Percentiles rank a stretch among this genome's conserved stretches.
These are phyloP conservation scores for Brachionus angularis DNA, from an alignment of 1,140 invertebrate genomes.

Conservation along the genomic window DNA sequence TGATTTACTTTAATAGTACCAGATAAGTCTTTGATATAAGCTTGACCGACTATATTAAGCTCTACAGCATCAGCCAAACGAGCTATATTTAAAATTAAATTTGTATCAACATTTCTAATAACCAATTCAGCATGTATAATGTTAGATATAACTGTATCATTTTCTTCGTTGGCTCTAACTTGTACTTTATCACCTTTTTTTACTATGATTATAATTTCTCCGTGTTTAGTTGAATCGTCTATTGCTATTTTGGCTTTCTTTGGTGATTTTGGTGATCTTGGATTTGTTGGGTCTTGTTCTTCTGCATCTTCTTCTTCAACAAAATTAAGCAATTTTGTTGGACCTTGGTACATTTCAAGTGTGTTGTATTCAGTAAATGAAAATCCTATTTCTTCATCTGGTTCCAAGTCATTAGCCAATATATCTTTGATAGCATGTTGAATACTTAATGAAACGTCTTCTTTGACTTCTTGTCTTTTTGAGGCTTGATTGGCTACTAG, in stretches of 20 bases:
- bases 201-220: conserved; percentile 37
- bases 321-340: conserved; percentile 30
- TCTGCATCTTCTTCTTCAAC: conserved; percentile 6
- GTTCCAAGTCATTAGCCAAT: conserved; percentile 17
- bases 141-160: conserved; percentile 39
- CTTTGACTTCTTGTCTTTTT: conserved; percentile 31
- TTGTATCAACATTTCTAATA: conserved; percentile 38
- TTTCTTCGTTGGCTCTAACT: conserved; percentile 20
- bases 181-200: conserved; percentile 23
- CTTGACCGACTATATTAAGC: conserved; percentile 30
- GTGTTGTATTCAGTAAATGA: conserved; percentile 26
- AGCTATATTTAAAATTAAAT: conserved; percentile 35
- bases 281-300: background rate
- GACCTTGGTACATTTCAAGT: conserved; percentile 38
- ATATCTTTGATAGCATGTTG: conserved; percentile 41
- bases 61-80: conserved; percentile 35
- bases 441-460: conserved; percentile 21
- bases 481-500: conserved; percentile 21
- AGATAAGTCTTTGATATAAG: conserved; percentile 28
- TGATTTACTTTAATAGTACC: conserved; percentile 38
- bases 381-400: conserved; percentile 42
- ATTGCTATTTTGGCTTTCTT: background rate
- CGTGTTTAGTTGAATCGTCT: conserved; percentile 19
- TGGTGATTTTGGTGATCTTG: background rate
- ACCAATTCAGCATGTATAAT: conserved; percentile 26